Evolutionary conservation across 2,113 vertebrate genomes (phyloP).

Genomic region (Microcebus jonahi): DNA sequence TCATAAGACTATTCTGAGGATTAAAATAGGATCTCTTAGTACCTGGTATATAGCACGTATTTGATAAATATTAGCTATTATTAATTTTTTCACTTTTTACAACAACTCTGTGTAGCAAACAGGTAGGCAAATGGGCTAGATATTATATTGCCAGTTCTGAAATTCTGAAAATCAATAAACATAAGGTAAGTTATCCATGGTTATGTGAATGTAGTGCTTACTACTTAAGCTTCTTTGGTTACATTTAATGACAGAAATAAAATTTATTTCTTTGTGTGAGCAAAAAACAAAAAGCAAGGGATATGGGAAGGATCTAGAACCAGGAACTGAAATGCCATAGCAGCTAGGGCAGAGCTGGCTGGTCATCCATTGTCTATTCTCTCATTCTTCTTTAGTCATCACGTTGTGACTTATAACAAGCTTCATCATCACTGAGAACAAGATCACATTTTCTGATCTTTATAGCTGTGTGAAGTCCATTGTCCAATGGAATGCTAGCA

Average conservation of each 20-base stretch:
- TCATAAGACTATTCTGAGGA: not conserved
- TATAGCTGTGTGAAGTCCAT: not conserved
- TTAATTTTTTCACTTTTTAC: not conserved
- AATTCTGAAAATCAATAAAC: conserved; percentile 22
- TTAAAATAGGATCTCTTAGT: not conserved
- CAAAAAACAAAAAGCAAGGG: not conserved
- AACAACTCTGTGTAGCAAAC: not conserved
- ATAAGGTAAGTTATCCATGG: not conserved
- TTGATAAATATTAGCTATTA: not conserved
- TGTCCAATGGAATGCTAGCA: not conserved
- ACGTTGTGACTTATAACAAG: not conserved
- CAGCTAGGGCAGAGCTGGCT: not conserved
- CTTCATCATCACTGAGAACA: not conserved
- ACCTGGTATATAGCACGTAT: not conserved
- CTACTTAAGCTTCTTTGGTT: not conserved
- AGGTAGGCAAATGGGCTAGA: not conserved
- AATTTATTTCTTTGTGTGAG: not conserved
- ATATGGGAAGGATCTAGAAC: not conserved
- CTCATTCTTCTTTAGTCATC: not conserved
- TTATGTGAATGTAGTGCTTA: not conserved
- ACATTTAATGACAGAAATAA: not conserved
- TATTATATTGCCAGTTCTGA: not conserved
- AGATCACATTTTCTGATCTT: not conserved
- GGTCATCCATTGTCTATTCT: not conserved
- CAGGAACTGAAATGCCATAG: not conserved